Evolutionary conservation across 2,797 vertebrate genomes (phyloP).

Genomic region (Sandelia bainsii): DNA sequence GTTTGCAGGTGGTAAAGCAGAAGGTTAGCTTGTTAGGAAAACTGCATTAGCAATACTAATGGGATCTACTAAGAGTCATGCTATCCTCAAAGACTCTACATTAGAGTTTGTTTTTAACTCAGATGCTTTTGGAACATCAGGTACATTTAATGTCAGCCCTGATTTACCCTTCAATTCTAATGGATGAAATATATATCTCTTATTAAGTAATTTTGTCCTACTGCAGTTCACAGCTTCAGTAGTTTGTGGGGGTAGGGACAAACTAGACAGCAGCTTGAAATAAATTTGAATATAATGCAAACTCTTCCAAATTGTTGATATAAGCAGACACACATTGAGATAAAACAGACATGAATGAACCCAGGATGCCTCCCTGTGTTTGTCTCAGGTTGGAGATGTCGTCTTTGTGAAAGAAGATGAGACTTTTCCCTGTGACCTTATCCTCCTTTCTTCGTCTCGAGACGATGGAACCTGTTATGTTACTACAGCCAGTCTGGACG

Average conservation of each 20-base stretch:
- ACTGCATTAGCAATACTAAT: constrained; percentile 17
- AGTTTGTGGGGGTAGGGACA: no score
- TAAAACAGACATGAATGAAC: no score
- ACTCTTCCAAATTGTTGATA: not conserved
- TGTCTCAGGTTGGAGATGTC: constrained; percentile 92
- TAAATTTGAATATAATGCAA: no score
- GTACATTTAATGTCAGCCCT: not conserved
- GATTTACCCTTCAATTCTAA: no score
- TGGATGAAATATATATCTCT: no score
- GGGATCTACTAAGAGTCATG: not conserved
- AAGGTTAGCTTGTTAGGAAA: constrained; percentile 32
- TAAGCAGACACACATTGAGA: no score
- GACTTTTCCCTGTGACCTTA: constrained; percentile 95
- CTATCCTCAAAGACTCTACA: not conserved
- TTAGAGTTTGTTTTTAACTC: not conserved
- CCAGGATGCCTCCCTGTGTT: not conserved
- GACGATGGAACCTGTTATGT: constrained; percentile 95
- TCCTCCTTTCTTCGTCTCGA: constrained; percentile 93
- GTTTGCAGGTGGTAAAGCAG: constrained; percentile 35
- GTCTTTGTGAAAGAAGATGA: constrained; percentile 95
- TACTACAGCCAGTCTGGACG: constrained; percentile 96
- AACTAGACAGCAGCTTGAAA: no score
- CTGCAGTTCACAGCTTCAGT: not conserved
- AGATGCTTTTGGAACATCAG: not conserved
- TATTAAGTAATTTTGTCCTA: not conserved